Conservation (phyloP, 2,888 invertebrate species). For the Myopa testacea region DNA sequence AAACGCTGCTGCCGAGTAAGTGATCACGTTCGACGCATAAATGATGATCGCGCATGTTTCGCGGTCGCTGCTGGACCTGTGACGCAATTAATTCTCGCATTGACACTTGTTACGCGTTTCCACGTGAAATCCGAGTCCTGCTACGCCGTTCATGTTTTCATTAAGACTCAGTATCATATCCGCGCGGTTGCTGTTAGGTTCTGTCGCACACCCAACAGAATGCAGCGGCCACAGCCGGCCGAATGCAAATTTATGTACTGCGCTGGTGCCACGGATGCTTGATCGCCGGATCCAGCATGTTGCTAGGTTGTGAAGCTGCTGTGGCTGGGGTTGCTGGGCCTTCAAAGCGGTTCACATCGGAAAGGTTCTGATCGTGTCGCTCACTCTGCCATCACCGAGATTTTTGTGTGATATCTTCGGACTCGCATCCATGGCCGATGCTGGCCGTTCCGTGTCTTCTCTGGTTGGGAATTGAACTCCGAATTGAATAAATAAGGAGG, state of each 20-base stretch:
- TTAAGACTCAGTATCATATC: constrained; percentile 1
- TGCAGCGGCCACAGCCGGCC: constrained; percentile 10
- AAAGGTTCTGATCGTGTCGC: constrained; percentile 6
- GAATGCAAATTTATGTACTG: constrained; percentile 36
- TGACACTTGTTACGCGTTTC: constrained; percentile 36
- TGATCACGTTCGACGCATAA: constrained; percentile 12
- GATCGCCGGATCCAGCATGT: not conserved
- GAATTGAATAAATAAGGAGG: constrained; percentile 23
- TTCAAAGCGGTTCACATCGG: not conserved
- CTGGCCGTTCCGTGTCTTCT: constrained; percentile 11
- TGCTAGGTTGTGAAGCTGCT: not conserved
- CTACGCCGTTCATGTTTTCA: constrained; percentile 16
- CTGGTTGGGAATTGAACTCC: not conserved
- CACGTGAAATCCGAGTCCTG: constrained; percentile 25
- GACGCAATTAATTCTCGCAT: constrained; percentile 37
- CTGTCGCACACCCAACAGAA: not conserved
- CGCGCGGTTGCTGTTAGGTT: not conserved
- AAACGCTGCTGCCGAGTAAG: constrained; percentile 6
- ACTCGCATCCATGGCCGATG: constrained; percentile 20
- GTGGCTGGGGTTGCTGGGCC: not conserved
- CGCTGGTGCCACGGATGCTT: not conserved
- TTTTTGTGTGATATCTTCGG: constrained; percentile 11
- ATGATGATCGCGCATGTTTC: constrained; percentile 30
- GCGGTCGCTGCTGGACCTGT: constrained; percentile 18
- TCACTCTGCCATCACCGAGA: constrained; percentile 26